A percentile compares a stretch with the other conserved stretches of the same genome.
These are phyloP conservation scores for Crioceris asparagi DNA, from an alignment of 2,888 invertebrate genomes.

Conservation along the genomic window DNA sequence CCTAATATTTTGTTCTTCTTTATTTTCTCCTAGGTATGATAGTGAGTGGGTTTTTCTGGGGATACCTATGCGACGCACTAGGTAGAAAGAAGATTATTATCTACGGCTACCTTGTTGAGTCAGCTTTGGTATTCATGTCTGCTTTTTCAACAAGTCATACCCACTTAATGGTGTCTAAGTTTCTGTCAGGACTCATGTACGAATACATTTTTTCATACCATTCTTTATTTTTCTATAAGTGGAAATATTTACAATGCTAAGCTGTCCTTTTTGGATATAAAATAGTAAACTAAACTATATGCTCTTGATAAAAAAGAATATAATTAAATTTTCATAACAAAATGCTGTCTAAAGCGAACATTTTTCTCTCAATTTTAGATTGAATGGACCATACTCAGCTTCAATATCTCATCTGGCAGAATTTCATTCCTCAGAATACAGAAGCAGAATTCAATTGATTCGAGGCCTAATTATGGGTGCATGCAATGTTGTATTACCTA, in stretches of 20 bases:
- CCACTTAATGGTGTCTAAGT: conserved; percentile 54
- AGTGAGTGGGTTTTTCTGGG: conserved; percentile 61
- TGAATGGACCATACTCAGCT: conserved; percentile 61
- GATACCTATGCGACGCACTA: conserved; percentile 59
- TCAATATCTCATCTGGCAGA: conserved; percentile 61
- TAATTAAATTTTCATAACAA: too few relatives aligned
- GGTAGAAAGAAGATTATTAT: conserved; percentile 57
- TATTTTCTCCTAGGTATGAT: conserved; percentile 65
- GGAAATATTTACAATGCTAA: too few relatives aligned
- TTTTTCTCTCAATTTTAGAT: too few relatives aligned
- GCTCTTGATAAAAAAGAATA: too few relatives aligned
- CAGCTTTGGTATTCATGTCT: conserved; percentile 51
- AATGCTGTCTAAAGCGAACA: too few relatives aligned
- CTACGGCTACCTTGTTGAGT: conserved; percentile 52
- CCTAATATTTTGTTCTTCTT: too few relatives aligned
- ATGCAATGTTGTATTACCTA: conserved; percentile 53
- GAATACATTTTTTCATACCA: too few relatives aligned
- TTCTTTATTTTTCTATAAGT: too few relatives aligned
- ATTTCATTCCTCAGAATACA: conserved; percentile 53
- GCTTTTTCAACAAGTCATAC: conserved; percentile 54
- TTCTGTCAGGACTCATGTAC: conserved; percentile 63
- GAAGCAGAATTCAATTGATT: conserved; percentile 52
- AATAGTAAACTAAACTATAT: too few relatives aligned
- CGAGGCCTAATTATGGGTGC: conserved; percentile 53
- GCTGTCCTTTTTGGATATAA: too few relatives aligned